phyloP scores from a whole-genome alignment of 2,113 vertebrate species.

The Anhinga rufa region DNA sequence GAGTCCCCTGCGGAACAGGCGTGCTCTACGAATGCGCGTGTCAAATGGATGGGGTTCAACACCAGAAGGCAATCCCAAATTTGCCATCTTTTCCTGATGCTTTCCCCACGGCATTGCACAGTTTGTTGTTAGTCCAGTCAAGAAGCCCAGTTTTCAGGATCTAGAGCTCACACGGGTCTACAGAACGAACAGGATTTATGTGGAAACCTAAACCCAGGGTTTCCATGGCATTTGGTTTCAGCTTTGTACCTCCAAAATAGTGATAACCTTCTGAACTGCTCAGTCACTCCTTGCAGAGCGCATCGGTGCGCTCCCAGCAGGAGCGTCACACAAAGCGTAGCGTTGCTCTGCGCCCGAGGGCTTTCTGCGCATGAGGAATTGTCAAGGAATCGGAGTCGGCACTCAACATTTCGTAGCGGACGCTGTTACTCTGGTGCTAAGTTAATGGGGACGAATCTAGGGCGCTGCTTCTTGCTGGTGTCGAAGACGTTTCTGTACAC shows the following conservation, averaged over 20 bases:
- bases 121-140: neutral
- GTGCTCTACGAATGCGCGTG: rapidly evolving
- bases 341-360: neutral
- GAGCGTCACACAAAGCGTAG: neutral
- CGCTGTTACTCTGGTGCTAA: neutral
- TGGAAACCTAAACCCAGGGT: neutral
- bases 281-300: neutral
- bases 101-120: rapidly evolving
- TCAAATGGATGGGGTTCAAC: rapidly evolving
- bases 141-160: neutral
- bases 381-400: neutral
- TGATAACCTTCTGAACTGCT: neutral
- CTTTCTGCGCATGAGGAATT: neutral
- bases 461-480: neutral
- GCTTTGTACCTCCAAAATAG: neutral
- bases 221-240: neutral
- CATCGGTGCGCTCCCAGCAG: neutral
- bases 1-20: rapidly evolving
- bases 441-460: neutral
- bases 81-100: rapidly evolving
- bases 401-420: neutral
- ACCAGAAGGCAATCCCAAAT: rapidly evolving
- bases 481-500: neutral
- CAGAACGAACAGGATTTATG: neutral
- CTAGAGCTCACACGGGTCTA: rapidly evolving